A percentile compares a stretch with the other conserved stretches of the same genome.
Evolutionary conservation across 2,797 vertebrate genomes (phyloP).

Genomic region (Rhinogobio ventralis): DNA sequence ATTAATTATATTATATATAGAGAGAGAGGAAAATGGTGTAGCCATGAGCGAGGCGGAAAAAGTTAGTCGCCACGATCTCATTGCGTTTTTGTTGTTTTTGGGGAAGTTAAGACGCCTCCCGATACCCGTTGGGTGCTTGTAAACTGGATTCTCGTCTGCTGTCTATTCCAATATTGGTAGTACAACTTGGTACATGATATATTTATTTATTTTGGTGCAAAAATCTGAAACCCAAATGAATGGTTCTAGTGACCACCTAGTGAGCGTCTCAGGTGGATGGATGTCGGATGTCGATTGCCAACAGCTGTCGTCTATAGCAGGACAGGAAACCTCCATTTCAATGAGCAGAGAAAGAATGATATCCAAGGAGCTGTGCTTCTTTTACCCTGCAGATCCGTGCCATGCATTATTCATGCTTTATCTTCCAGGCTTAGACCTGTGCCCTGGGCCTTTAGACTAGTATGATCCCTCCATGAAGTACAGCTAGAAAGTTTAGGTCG

Average conservation of each 20-base stretch:
- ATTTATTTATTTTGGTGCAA: no score
- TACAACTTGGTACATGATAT: not conserved
- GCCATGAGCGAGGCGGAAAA: no score
- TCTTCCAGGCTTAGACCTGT: conserved; percentile 39
- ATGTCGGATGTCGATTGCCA: no score
- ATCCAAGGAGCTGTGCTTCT: not conserved
- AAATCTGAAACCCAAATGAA: not conserved
- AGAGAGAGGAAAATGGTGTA: no score
- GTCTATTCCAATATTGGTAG: not conserved
- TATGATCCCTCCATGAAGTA: conserved; percentile 38
- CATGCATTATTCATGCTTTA: conserved; percentile 45
- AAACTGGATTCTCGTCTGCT: no score
- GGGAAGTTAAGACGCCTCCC: no score
- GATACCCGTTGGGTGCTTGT: no score
- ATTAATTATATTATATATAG: no score
- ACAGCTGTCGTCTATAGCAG: not conserved
- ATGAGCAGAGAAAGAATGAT: conserved; percentile 8
- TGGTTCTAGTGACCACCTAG: not conserved
- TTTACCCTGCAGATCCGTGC: not conserved
- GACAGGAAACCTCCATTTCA: conserved; percentile 17
- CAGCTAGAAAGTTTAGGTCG: conserved; percentile 8
- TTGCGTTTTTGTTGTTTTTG: no score
- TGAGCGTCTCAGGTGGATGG: not conserved
- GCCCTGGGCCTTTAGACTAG: conserved; percentile 32
- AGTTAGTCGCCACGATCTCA: no score